phyloP scores from a whole-genome alignment of 2,888 invertebrate species.

The Hypomecis atomaria region DNA sequence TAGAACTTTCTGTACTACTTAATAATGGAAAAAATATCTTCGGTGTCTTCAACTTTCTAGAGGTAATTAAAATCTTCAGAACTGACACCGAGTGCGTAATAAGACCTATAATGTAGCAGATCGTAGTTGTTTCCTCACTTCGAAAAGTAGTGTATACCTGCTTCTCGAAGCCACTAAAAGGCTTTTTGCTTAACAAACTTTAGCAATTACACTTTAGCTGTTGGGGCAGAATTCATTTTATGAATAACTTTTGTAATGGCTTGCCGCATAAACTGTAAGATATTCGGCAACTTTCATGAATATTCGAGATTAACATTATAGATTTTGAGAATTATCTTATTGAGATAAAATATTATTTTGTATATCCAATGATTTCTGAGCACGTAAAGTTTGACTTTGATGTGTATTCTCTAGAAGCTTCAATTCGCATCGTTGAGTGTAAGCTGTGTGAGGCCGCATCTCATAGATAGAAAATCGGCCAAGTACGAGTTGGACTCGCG shows the following conservation, averaged over 20 bases:
- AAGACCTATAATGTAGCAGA: slow-evolving; percentile 23
- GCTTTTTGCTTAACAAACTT: slow-evolving; percentile 50
- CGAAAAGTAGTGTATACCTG: slow-evolving; percentile 39
- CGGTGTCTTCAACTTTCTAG: no score
- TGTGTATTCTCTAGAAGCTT: slow-evolving; percentile 5
- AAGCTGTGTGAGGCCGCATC: slow-evolving; percentile 2
- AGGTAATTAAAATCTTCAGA: no score
- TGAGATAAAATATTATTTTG: slow-evolving; percentile 17
- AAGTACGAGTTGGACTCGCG: no score
- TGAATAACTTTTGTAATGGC: slow-evolving; percentile 36
- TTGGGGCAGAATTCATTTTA: slow-evolving; percentile 40
- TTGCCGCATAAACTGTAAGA: slow-evolving; percentile 28
- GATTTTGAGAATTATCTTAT: slow-evolving; percentile 27
- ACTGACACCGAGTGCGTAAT: no score
- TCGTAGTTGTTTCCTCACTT: slow-evolving; percentile 37
- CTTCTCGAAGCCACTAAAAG: slow-evolving; percentile 46
- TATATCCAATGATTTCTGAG: slow-evolving; percentile 9
- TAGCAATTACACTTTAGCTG: slow-evolving; percentile 49
- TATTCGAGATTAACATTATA: slow-evolving; percentile 25
- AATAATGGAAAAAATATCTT: no score
- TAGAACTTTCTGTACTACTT: no score
- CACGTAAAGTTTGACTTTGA: slow-evolving; percentile 10
- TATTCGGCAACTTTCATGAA: slow-evolving; percentile 27
- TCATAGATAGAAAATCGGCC: no score
- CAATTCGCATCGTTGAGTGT: slow-evolving; percentile 15